Evolutionary conservation across 2,888 invertebrate genomes (phyloP).

Genomic region (Seladonia tumulorum): DNA sequence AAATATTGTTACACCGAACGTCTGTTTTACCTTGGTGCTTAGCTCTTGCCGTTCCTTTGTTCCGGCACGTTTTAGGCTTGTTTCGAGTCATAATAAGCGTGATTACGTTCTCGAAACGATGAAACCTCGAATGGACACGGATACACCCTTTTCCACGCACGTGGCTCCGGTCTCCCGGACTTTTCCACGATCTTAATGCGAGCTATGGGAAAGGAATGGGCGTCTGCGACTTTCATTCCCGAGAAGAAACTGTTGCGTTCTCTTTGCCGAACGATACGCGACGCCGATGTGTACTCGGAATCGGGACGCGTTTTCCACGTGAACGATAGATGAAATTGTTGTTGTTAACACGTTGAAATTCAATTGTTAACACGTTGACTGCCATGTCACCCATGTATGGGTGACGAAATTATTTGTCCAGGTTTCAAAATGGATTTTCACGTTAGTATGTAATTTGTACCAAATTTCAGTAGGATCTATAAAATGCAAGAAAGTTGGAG

Average conservation of each 20-base stretch:
- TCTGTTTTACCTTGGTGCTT: neutral
- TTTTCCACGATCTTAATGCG: constrained; percentile 63
- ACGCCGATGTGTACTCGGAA: constrained; percentile 12
- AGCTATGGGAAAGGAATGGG: constrained; percentile 74
- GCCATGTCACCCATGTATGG: too few species aligned
- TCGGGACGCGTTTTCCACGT: constrained; percentile 55
- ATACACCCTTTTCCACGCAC: constrained; percentile 44
- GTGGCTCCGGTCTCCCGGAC: constrained; percentile 24
- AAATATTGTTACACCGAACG: too few species aligned
- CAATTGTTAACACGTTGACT: too few species aligned
- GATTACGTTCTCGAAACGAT: neutral
- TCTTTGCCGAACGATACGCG: constrained; percentile 28
- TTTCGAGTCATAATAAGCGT: neutral
- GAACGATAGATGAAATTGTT: constrained; percentile 23
- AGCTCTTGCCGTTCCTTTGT: neutral
- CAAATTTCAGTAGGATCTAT: too few species aligned
- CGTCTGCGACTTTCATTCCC: constrained; percentile 75
- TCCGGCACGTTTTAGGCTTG: neutral
- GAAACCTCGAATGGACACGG: constrained; percentile 8
- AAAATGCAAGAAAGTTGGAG: too few species aligned
- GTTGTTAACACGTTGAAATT: too few species aligned
- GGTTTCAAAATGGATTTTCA: too few species aligned
- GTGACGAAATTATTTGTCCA: too few species aligned
- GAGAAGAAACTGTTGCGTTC: constrained; percentile 73
- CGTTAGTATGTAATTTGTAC: too few species aligned